Percentiles rank a stretch among this genome's conserved stretches.
phyloP scores from a whole-genome alignment of 2,797 vertebrate species.

The Uromys caudimaculatus region DNA sequence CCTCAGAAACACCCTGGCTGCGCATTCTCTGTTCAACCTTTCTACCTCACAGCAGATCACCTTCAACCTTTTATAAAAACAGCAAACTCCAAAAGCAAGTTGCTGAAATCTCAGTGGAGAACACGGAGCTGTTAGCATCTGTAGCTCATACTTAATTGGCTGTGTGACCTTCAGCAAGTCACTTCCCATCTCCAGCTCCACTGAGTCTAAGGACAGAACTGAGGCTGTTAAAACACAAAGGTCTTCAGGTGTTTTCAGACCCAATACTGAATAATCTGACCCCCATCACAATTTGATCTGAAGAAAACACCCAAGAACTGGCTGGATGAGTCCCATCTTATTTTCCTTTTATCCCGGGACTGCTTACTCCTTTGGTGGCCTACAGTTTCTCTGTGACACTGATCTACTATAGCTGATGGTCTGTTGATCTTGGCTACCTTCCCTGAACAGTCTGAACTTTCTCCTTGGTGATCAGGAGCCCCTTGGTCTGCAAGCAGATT shows the following conservation, averaged over 20 bases:
- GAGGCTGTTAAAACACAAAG: neutral
- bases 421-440: neutral
- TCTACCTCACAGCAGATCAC: neutral
- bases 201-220: neutral
- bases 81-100: neutral
- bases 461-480: neutral
- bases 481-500: neutral
- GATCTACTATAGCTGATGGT: neutral
- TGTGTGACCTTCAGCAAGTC: neutral
- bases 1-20: neutral
- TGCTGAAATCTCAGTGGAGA: neutral
- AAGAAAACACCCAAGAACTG: neutral
- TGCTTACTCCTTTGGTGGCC: neutral
- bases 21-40: neutral
- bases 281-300: neutral
- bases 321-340: neutral
- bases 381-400: neutral
- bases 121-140: neutral
- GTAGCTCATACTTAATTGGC: neutral
- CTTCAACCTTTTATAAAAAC: neutral
- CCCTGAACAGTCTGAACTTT: neutral
- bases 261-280: neutral
- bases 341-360: neutral
- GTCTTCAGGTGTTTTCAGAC: neutral
- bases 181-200: neutral